Evolutionary conservation across 2,797 vertebrate species (phyloP), one percentile per base, ranked within the genome.

Genomic region (Pseudopleuronectes americanus): DNA sequence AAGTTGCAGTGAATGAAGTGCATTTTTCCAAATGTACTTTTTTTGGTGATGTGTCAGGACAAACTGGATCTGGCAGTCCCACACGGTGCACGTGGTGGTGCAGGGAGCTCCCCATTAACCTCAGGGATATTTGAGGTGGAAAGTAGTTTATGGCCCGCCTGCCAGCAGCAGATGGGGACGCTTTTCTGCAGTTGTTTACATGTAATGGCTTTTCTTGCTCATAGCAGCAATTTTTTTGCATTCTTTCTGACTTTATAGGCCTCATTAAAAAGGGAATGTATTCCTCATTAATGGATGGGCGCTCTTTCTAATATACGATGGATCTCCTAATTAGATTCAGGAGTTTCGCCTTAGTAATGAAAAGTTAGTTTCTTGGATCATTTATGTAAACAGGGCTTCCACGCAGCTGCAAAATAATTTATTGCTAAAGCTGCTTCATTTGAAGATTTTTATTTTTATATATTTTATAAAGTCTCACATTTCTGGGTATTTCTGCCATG

Each of bases 111-210:
- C 68, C 81, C 83, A 86, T 90, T 90, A 89, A 90, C 86, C 86
- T 91, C 86, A 49, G 79, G 85, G 87, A 91, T 89, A 79, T 90
- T 90, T 87, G 87, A 67, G 85, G 89, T 86, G 81, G 80, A 77
- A 84, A 84, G 75, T 59, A 76, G 77, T 91, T 92, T 84, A 88
- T 81, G 75, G 76, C 61, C 75, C 12, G 79, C 77, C 86, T 84
- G 79, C 87, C 49, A 48, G 77, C 87, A 90, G 90, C 92, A 94
- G 89, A 92, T 91, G 90, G 90, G 80, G 92, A 84, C 88, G 87
- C 90, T 91, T 92, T 91, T 68, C 80, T 84, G 84, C 81, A 87
- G 86, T 90, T 90, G 84, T 88, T 90, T 89, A 86, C 81, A 87
- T 89, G 85, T 86, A 85, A 81, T 84, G 80, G 77, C 77, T 87